A percentile compares a stretch with the other conserved stretches of the same genome.
Evolutionary conservation across 2,888 invertebrate species (phyloP).

Genomic region (Brachylomia viminalis): DNA sequence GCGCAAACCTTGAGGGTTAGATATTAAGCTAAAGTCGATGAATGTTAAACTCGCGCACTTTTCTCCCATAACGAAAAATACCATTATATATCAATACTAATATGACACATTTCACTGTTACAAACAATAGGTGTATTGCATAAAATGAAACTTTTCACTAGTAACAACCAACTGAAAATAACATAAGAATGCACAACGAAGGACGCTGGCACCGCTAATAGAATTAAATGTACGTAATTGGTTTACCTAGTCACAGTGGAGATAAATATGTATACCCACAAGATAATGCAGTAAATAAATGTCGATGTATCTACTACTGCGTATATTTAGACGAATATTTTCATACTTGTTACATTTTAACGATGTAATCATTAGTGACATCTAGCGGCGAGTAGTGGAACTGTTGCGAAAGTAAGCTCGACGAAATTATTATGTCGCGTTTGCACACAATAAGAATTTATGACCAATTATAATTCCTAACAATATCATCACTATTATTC

Average conservation of each 20-base stretch:
- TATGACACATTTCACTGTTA: not conserved
- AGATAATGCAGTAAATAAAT: conserved; percentile 53
- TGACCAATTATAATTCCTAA: conserved; percentile 60
- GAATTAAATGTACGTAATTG: conserved; percentile 82
- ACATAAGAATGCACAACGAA: conserved; percentile 68
- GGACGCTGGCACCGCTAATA: conserved; percentile 76
- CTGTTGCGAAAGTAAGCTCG: conserved; percentile 46
- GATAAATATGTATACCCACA: conserved; percentile 52
- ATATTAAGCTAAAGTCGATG: conserved; percentile 59
- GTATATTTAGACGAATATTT: conserved; percentile 29
- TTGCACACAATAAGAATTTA: conserved; percentile 47
- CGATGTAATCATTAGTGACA: conserved; percentile 56
- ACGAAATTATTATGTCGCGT: conserved; percentile 35
- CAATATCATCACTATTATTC: conserved; percentile 54
- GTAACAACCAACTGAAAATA: conserved; percentile 60
- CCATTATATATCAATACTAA: conserved; percentile 45
- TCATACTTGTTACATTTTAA: conserved; percentile 3
- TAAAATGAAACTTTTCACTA: conserved; percentile 42
- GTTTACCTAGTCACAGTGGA: conserved; percentile 75
- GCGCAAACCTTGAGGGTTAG: conserved; percentile 67
- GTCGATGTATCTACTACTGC: conserved; percentile 19
- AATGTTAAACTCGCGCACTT: conserved; percentile 72
- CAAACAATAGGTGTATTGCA: not conserved
- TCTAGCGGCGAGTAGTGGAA: conserved; percentile 66
- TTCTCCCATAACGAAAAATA: conserved; percentile 64